phyloP scores from a whole-genome alignment of 2,797 vertebrate genomes.

The Paedocypris micromegethes region DNA sequence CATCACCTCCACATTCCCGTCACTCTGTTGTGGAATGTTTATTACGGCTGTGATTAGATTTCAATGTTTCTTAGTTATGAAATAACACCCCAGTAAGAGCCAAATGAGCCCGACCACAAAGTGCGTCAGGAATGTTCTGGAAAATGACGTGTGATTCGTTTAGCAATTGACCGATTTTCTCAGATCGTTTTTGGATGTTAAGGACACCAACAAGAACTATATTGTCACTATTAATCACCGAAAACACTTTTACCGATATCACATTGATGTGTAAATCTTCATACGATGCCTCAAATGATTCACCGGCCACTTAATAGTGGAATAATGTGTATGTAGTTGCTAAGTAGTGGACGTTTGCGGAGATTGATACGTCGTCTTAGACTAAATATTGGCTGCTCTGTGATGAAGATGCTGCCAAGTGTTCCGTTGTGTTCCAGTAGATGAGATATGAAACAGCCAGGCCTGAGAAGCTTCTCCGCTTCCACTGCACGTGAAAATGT shows the following conservation, averaged over 20 bases:
- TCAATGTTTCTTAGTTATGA: not conserved
- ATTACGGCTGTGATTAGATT: constrained; percentile 7
- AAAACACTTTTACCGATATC: not conserved
- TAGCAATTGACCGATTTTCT: no score
- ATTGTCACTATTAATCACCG: no score
- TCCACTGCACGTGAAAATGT: not conserved
- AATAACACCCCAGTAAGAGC: not conserved
- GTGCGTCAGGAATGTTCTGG: constrained; percentile 17
- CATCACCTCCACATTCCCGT: not conserved
- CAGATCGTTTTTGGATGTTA: no score
- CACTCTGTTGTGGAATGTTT: constrained; percentile 9
- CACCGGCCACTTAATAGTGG: constrained; percentile 6
- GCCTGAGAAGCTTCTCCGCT: constrained; percentile 4
- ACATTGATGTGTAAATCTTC: constrained; percentile 1
- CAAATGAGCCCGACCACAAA: constrained; percentile 6
- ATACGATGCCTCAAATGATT: not conserved
- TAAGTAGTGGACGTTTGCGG: constrained; percentile 11
- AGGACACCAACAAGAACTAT: no score
- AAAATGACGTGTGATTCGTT: constrained; percentile 1
- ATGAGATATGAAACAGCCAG: not conserved
- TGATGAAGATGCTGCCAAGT: constrained; percentile 26
- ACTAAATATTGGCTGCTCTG: constrained; percentile 32
- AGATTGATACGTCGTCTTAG: constrained; percentile 17
- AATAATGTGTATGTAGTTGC: constrained; percentile 14
- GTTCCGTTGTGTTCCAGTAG: constrained; percentile 8